Percentiles rank a stretch among this genome's conserved stretches.
phyloP scores from a whole-genome alignment of 2,113 vertebrate genomes.

The Smithornis capensis region DNA sequence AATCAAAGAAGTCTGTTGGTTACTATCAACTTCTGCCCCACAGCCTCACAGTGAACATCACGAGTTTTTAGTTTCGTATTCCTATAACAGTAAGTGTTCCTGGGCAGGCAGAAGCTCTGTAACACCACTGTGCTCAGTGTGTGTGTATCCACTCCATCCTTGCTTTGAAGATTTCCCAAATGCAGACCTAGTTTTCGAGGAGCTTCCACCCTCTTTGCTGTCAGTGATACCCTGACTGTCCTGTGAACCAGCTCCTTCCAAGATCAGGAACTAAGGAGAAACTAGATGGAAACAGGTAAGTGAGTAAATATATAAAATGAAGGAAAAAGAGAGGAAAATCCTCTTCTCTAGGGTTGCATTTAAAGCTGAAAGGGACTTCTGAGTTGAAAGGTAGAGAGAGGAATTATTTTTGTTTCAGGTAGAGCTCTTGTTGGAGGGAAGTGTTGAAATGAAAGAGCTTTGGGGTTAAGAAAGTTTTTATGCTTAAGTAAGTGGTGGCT shows the following conservation, averaged over 20 bases:
- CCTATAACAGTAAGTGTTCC: background rate
- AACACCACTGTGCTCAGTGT: fast-evolving
- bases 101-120: background rate
- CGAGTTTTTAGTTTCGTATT: background rate
- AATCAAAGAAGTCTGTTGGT: background rate
- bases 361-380: background rate
- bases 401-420: constrained; percentile 20
- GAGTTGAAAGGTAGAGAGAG: background rate
- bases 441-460: constrained; percentile 20
- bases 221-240: background rate
- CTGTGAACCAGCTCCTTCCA: background rate
- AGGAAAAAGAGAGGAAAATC: background rate
- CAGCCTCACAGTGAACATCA: background rate
- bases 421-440: background rate
- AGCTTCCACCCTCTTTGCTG: background rate
- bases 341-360: background rate
- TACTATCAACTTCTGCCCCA: background rate
- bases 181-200: background rate
- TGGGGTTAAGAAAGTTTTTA: background rate
- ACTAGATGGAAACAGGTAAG: background rate
- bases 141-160: background rate
- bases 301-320: background rate
- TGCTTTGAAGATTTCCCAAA: background rate
- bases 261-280: background rate
- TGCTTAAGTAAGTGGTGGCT: background rate